These are phyloP conservation scores for Acanthisitta chloris DNA, from an alignment of 2,113 vertebrate species.

Conservation along the genomic window DNA sequence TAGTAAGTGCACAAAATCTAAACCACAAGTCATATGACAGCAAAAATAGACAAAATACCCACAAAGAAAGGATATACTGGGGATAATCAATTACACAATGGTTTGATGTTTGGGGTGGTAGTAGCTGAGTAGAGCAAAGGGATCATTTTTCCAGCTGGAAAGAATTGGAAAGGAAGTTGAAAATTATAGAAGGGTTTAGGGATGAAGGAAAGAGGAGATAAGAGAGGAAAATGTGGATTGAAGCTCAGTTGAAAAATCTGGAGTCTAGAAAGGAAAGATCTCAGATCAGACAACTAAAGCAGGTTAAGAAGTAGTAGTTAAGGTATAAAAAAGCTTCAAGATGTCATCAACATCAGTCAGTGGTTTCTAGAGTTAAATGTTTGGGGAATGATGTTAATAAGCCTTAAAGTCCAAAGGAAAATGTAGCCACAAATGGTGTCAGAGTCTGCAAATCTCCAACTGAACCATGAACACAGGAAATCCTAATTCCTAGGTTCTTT, in stretches of 20 bases:
- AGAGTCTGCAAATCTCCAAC: not conserved
- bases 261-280: not conserved
- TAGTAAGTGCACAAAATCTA: not conserved
- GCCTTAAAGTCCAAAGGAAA: not conserved
- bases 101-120: not conserved
- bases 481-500: not conserved
- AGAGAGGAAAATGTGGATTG: not conserved
- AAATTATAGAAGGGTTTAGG: not conserved
- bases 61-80: not conserved
- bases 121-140: not conserved
- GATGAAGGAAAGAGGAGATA: not conserved
- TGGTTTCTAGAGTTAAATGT: not conserved
- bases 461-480: not conserved
- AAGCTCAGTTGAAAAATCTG: not conserved
- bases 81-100: not conserved
- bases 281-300: not conserved
- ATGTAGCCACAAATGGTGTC: not conserved
- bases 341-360: not conserved
- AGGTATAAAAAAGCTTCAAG: not conserved
- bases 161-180: not conserved
- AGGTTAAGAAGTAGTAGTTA: not conserved
- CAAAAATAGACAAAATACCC: not conserved
- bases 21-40: not conserved
- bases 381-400: not conserved
- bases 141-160: not conserved